These are phyloP conservation scores for Ptiloglossa arizonensis DNA, from an alignment of 1,140 invertebrate species.

Conservation along the genomic window DNA sequence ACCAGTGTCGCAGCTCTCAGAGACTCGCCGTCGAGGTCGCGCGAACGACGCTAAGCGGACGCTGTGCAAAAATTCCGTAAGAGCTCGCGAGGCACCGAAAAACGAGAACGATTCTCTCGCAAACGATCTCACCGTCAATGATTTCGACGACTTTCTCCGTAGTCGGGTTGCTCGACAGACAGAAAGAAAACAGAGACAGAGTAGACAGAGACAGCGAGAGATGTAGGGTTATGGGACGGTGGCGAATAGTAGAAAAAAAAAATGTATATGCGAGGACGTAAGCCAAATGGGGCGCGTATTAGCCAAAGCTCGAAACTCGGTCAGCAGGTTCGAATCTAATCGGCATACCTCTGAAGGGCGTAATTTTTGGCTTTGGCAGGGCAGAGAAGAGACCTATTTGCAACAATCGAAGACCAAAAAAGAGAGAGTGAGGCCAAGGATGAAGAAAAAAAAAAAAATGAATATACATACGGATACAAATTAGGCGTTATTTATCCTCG, in stretches of 20 bases:
- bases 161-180: too few relatives aligned
- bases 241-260: constrained; percentile 1
- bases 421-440: constrained; percentile 69
- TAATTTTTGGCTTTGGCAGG: constrained; percentile 78
- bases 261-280: constrained; percentile 45
- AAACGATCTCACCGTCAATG: too few relatives aligned
- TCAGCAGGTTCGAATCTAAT: constrained; percentile 54
- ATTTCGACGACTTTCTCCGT: too few relatives aligned
- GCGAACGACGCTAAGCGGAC: constrained; percentile 48
- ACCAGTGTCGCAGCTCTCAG: constrained; percentile 56
- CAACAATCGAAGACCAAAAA: constrained; percentile 71
- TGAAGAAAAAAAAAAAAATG: too few relatives aligned
- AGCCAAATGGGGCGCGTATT: constrained; percentile 61
- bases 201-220: not conserved
- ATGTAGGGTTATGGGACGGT: not conserved
- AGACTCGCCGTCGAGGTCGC: constrained; percentile 56
- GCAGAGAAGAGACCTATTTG: constrained; percentile 78
- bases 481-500: too few relatives aligned
- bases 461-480: too few relatives aligned
- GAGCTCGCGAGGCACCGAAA: constrained; percentile 36
- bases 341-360: constrained; percentile 77
- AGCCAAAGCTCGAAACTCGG: constrained; percentile 68
- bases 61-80: not conserved
- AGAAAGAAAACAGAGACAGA: too few relatives aligned
- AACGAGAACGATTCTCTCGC: too few relatives aligned